Base-by-base conservation (phyloP, 2,113 vertebrate species). In the Todiramphus saurophagus region DNA sequence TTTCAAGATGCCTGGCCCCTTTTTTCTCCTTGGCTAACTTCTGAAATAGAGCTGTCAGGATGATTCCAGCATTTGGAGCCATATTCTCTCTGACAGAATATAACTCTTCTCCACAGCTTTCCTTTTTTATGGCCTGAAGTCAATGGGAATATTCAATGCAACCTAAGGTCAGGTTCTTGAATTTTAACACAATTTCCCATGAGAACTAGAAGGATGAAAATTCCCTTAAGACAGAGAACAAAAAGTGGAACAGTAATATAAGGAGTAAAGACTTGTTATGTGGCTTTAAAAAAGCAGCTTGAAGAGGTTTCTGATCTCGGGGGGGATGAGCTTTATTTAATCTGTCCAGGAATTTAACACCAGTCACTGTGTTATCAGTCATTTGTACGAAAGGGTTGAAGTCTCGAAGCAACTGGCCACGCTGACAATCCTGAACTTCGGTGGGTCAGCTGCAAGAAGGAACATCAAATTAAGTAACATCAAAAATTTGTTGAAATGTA, bases 11-110 rank as follows among this genome's bases (percentile, higher is more conserved):
- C 96, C 93, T 96, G 91, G 87, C 84, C 91, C 84, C 87, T 89
- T 94, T 96, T 96, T 96, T 97, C 93, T 96, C 94, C 91, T 93
- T 95, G 91, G 84, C 87, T 96, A 96, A 91, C 93, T 95, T 97
- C 87, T 95, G 94, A 96, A 97, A 96, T 95, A 94, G 95, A 96
- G 87, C 91, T 97, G 94, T 96, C 95, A 96, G 93, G 95, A 95
- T 95, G 92, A 97, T 96, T 94, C 94, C 88, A 90, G 94, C 25
- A 0, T 95, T 94, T 97, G 83, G 56, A 96, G 67, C 94, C 93
- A 89, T 96, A 97, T 93, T 93, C 85, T 90, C 95, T 89, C 70
- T 96, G 96, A 96, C 94, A 95, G 93, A 96, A 93, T 96, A 95
- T 93, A 95, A 94, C 92, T 95, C 90, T 95, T 92, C 94, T 95